These are phyloP conservation scores for Mya arenaria DNA, from an alignment of 1,140 invertebrate genomes.

Conservation along the genomic window DNA sequence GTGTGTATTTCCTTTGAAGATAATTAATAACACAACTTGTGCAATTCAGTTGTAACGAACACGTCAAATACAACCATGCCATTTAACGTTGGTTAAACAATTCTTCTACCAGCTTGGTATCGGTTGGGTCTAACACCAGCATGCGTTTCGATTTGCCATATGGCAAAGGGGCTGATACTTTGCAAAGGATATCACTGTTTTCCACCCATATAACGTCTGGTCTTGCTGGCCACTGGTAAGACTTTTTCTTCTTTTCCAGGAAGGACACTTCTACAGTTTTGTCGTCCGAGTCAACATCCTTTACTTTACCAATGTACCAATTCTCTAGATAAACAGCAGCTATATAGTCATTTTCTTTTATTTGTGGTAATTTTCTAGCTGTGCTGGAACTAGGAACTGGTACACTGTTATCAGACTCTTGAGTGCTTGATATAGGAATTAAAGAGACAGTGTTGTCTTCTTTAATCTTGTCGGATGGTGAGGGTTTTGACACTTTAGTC, in stretches of 20 bases:
- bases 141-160: slow-evolving; percentile 5
- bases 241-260: not conserved
- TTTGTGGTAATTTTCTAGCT: no score
- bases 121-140: not conserved
- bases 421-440: no score
- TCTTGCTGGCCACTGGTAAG: slow-evolving; percentile 10
- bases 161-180: not conserved
- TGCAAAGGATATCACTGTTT: not conserved
- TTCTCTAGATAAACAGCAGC: slow-evolving; percentile 4
- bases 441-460: no score
- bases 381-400: no score
- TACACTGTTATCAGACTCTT: no score
- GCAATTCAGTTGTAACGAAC: no score
- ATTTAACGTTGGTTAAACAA: not conserved
- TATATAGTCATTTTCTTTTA: not conserved
- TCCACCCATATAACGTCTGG: slow-evolving; percentile 25
- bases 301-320: slow-evolving; percentile 29
- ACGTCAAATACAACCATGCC: not conserved
- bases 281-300: not conserved
- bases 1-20: no score
- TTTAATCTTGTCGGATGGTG: no score
- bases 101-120: not conserved
- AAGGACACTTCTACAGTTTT: slow-evolving; percentile 18
- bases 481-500: no score
- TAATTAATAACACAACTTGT: no score